Base-by-base conservation (phyloP, 1,140 invertebrate species). In the Drosophila teissieri region DNA sequence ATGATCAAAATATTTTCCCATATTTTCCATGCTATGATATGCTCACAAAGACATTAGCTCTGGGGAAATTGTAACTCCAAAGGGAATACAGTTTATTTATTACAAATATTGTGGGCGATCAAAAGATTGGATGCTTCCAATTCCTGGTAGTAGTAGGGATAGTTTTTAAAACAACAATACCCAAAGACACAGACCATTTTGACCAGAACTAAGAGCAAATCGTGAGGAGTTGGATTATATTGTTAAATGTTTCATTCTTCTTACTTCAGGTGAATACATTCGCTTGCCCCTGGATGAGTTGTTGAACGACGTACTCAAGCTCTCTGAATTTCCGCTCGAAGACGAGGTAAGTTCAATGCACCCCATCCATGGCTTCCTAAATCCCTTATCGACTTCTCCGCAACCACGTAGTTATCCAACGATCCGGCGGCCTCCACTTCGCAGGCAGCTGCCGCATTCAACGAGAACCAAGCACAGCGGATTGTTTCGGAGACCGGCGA, bases 251-350 rank as follows among this genome's bases (percentile, higher is more conserved):
- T 2, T 4, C 46, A 27, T 51, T 12, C 1, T 53, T 45, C 40
- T 44, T 58, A 31, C 37, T 53, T 15, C 14, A 92, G 91, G 91
- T 91, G 91, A 92, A 91, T 91, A 91, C 64, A 91, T 92, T 37
- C 91, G 91, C 60, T 79, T 92, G 49, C 91, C 91, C 14, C 53
- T 92, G 74, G 91, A 92, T 74, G 91, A 92, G 53, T 61, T 92
- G 70, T 72, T 92, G 56, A 91, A 92, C 73, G 91, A 92, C 82
- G 91, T 92, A 69, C 68, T 92, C 57, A 77, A 92, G 64, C 84
- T 92, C 57, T 68, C 80, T 58, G 80, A 89, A 69, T 88, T 92
- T 34, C 70, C 76, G 44, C 69, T 81, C 17, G 80, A 89, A 67
- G 74, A 89, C 69, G 91, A 91, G 74, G 91, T 92, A 79, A 78